Evolutionary conservation across 2,113 vertebrate species (phyloP).

Genomic region (Fregetta grallaria): DNA sequence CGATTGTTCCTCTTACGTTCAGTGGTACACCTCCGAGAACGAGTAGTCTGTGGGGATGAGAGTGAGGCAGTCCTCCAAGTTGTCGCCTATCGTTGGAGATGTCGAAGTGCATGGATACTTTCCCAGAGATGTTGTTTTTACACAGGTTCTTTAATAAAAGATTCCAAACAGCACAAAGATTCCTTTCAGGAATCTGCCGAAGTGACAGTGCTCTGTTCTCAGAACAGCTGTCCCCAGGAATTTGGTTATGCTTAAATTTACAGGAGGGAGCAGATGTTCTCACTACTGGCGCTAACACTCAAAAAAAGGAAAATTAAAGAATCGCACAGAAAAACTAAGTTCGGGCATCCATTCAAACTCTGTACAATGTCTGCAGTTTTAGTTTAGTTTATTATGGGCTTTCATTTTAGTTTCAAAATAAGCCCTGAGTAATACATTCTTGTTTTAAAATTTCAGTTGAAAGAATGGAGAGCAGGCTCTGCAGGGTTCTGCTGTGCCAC

Average conservation of each 20-base stretch:
- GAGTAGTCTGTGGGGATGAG: neutral
- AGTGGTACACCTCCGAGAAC: neutral
- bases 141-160: neutral
- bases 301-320: neutral
- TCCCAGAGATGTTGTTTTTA: neutral
- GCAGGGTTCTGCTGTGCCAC: constrained; percentile 20
- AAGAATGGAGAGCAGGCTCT: neutral
- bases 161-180: neutral
- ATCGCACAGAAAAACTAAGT: neutral
- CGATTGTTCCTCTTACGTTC: neutral
- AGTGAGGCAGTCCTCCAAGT: neutral
- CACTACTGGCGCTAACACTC: neutral
- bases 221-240: neutral
- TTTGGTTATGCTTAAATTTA: neutral
- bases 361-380: neutral
- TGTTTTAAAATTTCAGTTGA: neutral
- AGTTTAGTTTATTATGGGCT: neutral
- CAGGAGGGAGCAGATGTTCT: neutral
- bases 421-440: neutral
- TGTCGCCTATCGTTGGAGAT: neutral
- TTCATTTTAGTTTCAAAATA: neutral
- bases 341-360: neutral
- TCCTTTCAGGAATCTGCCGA: neutral
- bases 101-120: neutral
- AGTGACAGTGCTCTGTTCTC: neutral